phyloP scores from a whole-genome alignment of 1,140 invertebrate species.

The Sitophilus oryzae region DNA sequence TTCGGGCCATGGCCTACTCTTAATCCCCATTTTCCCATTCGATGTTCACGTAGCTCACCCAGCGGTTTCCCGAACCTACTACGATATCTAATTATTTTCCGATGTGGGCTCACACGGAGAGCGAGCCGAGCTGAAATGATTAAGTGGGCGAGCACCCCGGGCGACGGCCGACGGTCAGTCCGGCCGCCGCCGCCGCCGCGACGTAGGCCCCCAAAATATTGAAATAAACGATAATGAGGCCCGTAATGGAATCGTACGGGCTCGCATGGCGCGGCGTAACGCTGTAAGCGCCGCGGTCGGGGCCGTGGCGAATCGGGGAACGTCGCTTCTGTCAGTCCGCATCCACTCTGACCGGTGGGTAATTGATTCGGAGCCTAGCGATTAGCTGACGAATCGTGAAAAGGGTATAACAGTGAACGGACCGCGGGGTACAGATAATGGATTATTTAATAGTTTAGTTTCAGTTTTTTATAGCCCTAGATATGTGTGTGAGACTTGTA shows the following conservation, averaged over 20 bases:
- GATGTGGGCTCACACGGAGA: no score
- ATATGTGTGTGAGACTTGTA: no score
- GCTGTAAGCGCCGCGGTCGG: background rate
- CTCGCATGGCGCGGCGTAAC: no score
- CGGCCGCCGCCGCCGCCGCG: background rate
- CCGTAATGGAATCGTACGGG: background rate
- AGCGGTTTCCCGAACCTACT: background rate
- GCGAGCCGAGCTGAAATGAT: background rate
- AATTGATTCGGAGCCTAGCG: no score
- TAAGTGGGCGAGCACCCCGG: constrained; percentile 2
- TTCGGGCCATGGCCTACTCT: no score
- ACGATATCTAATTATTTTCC: constrained; percentile 3
- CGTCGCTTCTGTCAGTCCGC: background rate
- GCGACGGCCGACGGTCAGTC: constrained; percentile 4
- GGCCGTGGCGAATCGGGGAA: background rate
- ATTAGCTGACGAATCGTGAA: no score
- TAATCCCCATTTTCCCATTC: no score
- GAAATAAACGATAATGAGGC: background rate
- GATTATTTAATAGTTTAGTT: no score
- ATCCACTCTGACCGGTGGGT: background rate
- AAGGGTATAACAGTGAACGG: no score
- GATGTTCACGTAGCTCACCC: no score
- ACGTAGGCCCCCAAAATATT: background rate
- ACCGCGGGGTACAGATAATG: no score
- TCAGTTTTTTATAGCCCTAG: no score